Evolutionary conservation across 92 coral and sea anemone genomes (phyloP).

Genomic region (Zoanthus sociatus): DNA sequence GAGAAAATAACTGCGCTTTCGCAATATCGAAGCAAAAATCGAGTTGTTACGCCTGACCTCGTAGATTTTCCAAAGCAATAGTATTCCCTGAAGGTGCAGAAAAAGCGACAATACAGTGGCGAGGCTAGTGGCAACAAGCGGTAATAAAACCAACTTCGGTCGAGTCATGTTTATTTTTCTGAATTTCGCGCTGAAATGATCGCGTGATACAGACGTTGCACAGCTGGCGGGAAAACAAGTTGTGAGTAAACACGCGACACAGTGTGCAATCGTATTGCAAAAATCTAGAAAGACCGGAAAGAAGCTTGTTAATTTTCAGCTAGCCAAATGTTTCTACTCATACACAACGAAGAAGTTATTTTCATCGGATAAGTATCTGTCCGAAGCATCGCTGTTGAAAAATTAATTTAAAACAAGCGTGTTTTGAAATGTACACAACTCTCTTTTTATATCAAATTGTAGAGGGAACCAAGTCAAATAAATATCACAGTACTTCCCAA

Average conservation of each 20-base stretch:
- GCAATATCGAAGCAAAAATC: conserved; percentile 31
- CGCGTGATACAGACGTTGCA: neutral
- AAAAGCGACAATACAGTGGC: conserved; percentile 14
- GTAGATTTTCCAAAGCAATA: conserved; percentile 25
- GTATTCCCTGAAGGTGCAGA: conserved; percentile 24
- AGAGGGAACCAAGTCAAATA: too few relatives aligned
- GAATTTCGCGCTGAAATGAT: neutral
- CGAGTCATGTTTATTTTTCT: neutral
- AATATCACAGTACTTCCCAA: too few relatives aligned
- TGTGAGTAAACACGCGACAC: conserved; percentile 15
- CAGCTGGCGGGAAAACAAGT: conserved; percentile 9
- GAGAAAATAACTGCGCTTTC: conserved; percentile 40
- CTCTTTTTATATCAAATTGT: too few relatives aligned
- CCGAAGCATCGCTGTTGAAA: too few relatives aligned
- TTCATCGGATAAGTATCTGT: too few relatives aligned
- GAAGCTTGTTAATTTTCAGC: neutral
- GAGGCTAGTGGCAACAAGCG: neutral
- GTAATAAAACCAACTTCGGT: too few relatives aligned
- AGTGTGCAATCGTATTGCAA: neutral
- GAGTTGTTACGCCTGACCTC: conserved; percentile 34
- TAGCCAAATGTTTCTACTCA: too few relatives aligned
- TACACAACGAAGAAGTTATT: too few relatives aligned
- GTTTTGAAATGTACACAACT: too few relatives aligned
- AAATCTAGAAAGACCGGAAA: neutral
- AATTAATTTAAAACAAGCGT: too few relatives aligned